Base-by-base conservation (phyloP, 1,140 invertebrate genomes). In the Adelges cooleyi region DNA sequence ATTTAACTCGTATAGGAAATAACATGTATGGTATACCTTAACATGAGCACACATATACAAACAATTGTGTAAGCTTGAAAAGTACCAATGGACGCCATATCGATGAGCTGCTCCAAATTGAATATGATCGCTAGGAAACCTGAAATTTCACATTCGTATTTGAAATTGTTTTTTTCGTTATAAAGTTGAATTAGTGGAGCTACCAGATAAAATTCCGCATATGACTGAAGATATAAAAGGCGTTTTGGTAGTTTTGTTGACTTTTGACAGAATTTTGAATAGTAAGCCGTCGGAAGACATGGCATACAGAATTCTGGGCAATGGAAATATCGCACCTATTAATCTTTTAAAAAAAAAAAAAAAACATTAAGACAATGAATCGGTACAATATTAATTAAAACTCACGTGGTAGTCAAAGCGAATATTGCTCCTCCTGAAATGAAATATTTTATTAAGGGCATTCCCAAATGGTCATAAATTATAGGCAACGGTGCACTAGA, bases 21-120 rank as follows among this genome's bases (percentile, higher is more conserved):
- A n/a, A n/a, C n/a, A n/a, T n/a, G n/a, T 15, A 13, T 25, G 9
- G 72, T 67, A 27, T 81, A 89, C 81, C 86, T 83, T 2, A 96
- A 77, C 67, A 95, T 80, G 10, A 95, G 80, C 1, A 96, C 89
- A 67, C 88, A 94, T 36, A 89, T 80, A 10, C 90, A 87, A 0
- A 96, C 93, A 44, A 96, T 86, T 8, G 90, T 88, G 73, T 95
- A 96, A 0, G 93, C 92, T 48, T 96, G 77, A 0, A 97, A 76
- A 1, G 93, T 96, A 62, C 93, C 93, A 70, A 97, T 95, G 0
- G 91, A 94, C 83, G 96, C 90, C 85, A 97, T 92, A 70, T 93
- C 88, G 11, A 96, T 90, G 22, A 97, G 77, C 72, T 92, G 87
- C 13, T 87, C 80, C 36, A 96, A 73, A 74, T 95, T 83, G 73